A percentile compares a stretch with the other conserved stretches of the same genome.
phyloP scores from a whole-genome alignment of 2,888 invertebrate genomes.

The Luperina testacea region DNA sequence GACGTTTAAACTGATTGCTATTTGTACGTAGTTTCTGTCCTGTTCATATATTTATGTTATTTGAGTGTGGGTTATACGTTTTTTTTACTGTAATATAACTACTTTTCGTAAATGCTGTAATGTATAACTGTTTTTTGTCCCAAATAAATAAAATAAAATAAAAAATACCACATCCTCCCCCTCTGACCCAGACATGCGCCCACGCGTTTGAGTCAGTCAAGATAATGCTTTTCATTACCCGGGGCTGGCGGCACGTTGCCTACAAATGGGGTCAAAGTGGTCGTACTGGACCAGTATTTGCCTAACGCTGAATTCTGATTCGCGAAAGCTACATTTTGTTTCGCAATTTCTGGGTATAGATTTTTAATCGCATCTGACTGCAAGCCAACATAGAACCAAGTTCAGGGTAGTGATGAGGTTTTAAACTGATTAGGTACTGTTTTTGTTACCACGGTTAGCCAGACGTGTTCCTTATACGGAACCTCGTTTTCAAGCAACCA shows the following conservation, averaged over 20 bases:
- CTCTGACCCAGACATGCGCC: background rate
- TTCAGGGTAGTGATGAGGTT: background rate
- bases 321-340: too few relatives aligned
- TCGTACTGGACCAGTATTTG: background rate
- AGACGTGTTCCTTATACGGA: slow-evolving; percentile 39
- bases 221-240: background rate
- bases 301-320: background rate
- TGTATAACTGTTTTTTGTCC: too few relatives aligned
- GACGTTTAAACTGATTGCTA: too few relatives aligned
- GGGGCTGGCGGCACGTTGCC: background rate
- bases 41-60: background rate
- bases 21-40: too few relatives aligned
- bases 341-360: too few relatives aligned
- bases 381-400: background rate
- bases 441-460: background rate
- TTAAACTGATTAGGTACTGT: background rate
- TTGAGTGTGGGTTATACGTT: too few relatives aligned
- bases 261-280: background rate
- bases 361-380: background rate
- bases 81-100: too few relatives aligned
- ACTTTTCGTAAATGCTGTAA: too few relatives aligned
- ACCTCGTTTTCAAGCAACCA: slow-evolving; percentile 18
- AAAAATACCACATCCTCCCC: background rate
- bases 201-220: background rate
- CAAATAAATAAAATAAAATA: too few relatives aligned